These are phyloP conservation scores for Archips xylosteana DNA, from an alignment of 2,888 invertebrate species.

Conservation along the genomic window DNA sequence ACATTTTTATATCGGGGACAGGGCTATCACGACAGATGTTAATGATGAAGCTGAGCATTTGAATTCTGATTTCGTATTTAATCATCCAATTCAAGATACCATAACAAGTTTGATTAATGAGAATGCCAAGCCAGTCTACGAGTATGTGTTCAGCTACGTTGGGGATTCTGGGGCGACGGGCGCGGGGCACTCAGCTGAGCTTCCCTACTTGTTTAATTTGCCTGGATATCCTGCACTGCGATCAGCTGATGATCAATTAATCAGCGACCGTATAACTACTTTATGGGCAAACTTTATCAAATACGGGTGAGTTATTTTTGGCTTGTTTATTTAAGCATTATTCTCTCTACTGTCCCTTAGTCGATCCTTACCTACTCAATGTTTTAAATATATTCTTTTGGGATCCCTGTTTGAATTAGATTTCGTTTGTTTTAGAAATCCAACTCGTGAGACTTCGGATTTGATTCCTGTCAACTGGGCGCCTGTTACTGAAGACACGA, in stretches of 20 bases:
- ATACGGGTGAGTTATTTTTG: conserved; percentile 64
- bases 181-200: conserved; percentile 67
- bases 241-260: conserved; percentile 59
- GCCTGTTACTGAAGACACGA: conserved; percentile 56
- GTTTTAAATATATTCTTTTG: too few species aligned
- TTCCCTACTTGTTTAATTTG: conserved; percentile 68
- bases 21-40: conserved; percentile 57
- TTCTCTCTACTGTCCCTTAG: conserved; percentile 1
- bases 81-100: conserved; percentile 71
- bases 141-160: conserved; percentile 71
- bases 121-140: conserved; percentile 66
- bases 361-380: background rate
- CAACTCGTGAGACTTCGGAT: conserved; percentile 62
- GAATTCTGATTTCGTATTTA: conserved; percentile 70
- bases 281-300: conserved; percentile 78
- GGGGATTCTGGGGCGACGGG: conserved; percentile 55
- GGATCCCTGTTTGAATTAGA: background rate
- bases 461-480: conserved; percentile 67
- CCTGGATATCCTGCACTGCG: conserved; percentile 42
- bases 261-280: conserved; percentile 64
- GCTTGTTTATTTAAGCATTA: background rate
- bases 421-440: conserved; percentile 63
- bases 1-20: conserved; percentile 77
- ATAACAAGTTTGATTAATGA: conserved; percentile 64
- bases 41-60: conserved; percentile 61